These are phyloP conservation scores for Nemurella pictetii DNA, from an alignment of 2,888 invertebrate genomes.

Conservation along the genomic window DNA sequence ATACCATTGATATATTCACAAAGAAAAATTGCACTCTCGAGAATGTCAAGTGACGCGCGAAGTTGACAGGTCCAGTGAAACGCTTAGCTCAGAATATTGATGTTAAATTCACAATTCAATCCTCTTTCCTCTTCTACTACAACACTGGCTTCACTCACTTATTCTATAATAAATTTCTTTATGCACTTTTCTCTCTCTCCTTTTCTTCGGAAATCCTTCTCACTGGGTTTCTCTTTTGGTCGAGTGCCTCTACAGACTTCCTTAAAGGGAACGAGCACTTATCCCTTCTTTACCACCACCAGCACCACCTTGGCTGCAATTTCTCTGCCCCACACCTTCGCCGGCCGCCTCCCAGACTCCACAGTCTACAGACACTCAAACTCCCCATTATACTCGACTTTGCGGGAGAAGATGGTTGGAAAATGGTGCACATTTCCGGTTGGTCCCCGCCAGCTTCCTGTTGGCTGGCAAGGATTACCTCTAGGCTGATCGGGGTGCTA, in stretches of 20 bases:
- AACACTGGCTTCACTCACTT: background rate
- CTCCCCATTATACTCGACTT: constrained; percentile 23
- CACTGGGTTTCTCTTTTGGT: constrained; percentile 23
- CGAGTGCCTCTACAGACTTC: constrained; percentile 32
- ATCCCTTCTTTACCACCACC: constrained; percentile 20
- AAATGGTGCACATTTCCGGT: constrained; percentile 39
- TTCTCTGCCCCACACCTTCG: background rate
- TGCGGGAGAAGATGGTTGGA: constrained; percentile 33
- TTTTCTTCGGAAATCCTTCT: constrained; percentile 22
- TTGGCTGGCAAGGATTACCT: constrained; percentile 28
- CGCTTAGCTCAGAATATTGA: constrained; percentile 20
- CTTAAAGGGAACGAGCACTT: constrained; percentile 31
- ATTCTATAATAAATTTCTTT: constrained; percentile 16
- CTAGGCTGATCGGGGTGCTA: background rate
- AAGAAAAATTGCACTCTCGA: background rate
- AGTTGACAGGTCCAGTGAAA: background rate
- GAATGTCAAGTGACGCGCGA: background rate
- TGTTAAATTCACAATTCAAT: constrained; percentile 12
- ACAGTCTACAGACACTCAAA: constrained; percentile 2
- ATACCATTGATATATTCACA: background rate
- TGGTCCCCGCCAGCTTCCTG: constrained; percentile 33
- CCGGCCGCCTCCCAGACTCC: background rate
- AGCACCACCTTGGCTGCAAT: background rate
- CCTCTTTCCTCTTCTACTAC: constrained; percentile 3
- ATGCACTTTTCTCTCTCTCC: constrained; percentile 10